Evolutionary conservation across 2,113 vertebrate genomes (phyloP), one percentile per base, ranked within the genome.

Genomic region (Trogon melanurus): DNA sequence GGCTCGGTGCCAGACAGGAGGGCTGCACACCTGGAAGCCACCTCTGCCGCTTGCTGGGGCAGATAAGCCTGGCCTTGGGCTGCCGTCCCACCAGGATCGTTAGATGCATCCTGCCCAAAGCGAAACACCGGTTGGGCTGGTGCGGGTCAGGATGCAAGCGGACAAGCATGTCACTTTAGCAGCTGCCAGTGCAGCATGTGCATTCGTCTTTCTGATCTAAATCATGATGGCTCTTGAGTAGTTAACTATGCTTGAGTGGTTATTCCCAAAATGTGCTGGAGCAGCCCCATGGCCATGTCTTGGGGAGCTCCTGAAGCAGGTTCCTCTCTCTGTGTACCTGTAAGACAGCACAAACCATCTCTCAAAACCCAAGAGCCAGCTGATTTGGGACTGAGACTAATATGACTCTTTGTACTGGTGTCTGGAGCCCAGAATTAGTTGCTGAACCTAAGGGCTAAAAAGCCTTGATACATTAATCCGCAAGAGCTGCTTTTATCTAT

Each of bases 401-500:
- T 38, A 58, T 12, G 9, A 32, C 34, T 82, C 74, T 85, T 65
- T 3, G 2, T 50, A 34, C 57, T n/a, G 29, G 44, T 86, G 70
- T 64, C 69, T 91, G 62, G 57, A 87, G 65, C 78, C 89, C 17
- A 8, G 87, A 92, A 82, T 93, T 85, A 64, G 34, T 80, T 93
- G 61, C 93, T 93, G 86, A 95, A 94, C 95, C 82, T 79, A 54
- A 79, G 65, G 75, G 65, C 91, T 96, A 92, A 91, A 95, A 93
- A 85, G 79, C 93, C 75, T 79, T 88, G 80, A 81, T 95, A 57
- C 41, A 6, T 91, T 97, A 97, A 96, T 96, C 94, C 1, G 0
- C 65, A 66, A 73, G 93, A 96, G 91, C 95, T 84, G 83, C 93
- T 93, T 96, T 96, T 96, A 90, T 94, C 92, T 96, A 8, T 67